These are phyloP conservation scores for Ceratoteleas bidentatus DNA, from an alignment of 1,140 invertebrate species.

Conservation along the genomic window DNA sequence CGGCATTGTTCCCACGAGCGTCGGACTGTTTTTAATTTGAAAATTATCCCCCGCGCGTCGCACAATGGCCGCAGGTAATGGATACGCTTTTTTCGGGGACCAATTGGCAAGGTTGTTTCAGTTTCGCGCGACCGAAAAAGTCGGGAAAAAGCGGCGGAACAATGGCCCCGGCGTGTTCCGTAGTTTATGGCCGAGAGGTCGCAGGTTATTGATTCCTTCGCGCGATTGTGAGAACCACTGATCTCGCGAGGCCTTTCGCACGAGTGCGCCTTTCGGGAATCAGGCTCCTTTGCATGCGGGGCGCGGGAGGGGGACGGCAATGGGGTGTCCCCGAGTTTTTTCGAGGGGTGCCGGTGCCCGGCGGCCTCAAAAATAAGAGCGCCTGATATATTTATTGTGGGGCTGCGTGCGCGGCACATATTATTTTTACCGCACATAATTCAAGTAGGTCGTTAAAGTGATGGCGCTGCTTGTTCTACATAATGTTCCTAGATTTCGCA, in stretches of 20 bases:
- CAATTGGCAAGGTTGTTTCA: slow-evolving; percentile 48
- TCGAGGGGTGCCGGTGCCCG: slow-evolving; percentile 45
- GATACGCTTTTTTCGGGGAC: slow-evolving; percentile 45
- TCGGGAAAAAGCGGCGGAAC: slow-evolving; percentile 30
- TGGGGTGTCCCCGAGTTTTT: slow-evolving; percentile 55
- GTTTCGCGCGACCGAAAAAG: slow-evolving; percentile 47
- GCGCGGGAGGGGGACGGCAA: slow-evolving; percentile 52
- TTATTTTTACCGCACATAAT: slow-evolving; percentile 80
- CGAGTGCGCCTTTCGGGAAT: slow-evolving; percentile 66
- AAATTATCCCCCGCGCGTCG: slow-evolving; percentile 39
- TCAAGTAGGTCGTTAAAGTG: slow-evolving; percentile 80
- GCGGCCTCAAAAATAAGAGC: slow-evolving; percentile 39
- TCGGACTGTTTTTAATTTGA: slow-evolving; percentile 36
- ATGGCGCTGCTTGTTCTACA: slow-evolving; percentile 80
- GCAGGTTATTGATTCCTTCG: slow-evolving; percentile 62
- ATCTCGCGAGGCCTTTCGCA: slow-evolving; percentile 57
- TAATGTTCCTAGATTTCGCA: slow-evolving; percentile 65
- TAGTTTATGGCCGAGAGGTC: slow-evolving; percentile 63
- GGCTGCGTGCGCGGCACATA: slow-evolving; percentile 77
- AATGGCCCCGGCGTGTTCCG: slow-evolving; percentile 42
- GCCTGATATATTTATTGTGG: slow-evolving; percentile 77
- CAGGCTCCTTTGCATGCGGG: slow-evolving; percentile 43
- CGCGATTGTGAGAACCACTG: slow-evolving; percentile 69
- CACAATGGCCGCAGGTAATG: slow-evolving; percentile 46
- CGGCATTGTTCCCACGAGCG: slow-evolving; percentile 43